Base-by-base conservation (phyloP, 2,888 invertebrate genomes). In the Drosophila barbarae region DNA sequence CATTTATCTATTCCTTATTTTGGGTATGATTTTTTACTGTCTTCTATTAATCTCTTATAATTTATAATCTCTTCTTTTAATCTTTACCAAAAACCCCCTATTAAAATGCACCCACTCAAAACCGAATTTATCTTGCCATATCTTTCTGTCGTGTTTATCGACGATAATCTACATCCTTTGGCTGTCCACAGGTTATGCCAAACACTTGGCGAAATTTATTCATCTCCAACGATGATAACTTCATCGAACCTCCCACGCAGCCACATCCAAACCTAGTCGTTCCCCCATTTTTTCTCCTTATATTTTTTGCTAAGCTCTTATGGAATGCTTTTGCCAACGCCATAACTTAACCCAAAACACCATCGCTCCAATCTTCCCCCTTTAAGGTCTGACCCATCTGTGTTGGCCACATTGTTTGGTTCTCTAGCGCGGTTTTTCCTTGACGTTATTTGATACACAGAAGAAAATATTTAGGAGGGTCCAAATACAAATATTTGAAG, bases 321-420 rank as follows among this genome's bases (percentile, higher is more conserved):
- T 42, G 68, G 38, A 58, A 73, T 72, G 67, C 67, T 64, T 67
- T 60, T 55, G 59, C 63, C 71, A 61, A 69, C 82, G 67, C 84
- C 78, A 82, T 79, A 76, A 73, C 65, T 81, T 64, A 68, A 36
- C 42, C 44, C 41, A 23, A 60, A 60, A 47, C 66, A 55, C 55
- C 65, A 30, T 13, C 52, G n/a, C 30, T 32, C 13, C 36, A 30
- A 35, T 26, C 30, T 18, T 15, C 38, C 46, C n/a, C 54, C 39
- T 35, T 57, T 38, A 66, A 36, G 44, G 34, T 47, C 34, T 35
- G 64, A 54, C 64, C 73, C 58, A 69, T 41, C 69, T 78, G 71
- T 66, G 69, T 46, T 54, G 60, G 60, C 60, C 60, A 61, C 60
- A 50, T 63, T 61, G 50, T 61, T 51, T 51, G 53, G 53, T 54